Percentiles rank a stretch among this genome's conserved stretches.
Conservation (phyloP, 2,113 vertebrate genomes). For the human (Homo sapiens) region GRCh38 chr3:129225001-129225500, state of each 20-base stretch:
- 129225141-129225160: background rate
- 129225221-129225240: background rate
- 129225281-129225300: accelerated
- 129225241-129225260: background rate
- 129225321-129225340: background rate
- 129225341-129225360: background rate
- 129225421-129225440: background rate
- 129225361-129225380: background rate
- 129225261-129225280: background rate
- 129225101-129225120: constrained; percentile 36
- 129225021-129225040: background rate
- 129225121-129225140: background rate
- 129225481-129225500: background rate
- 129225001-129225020: background rate
- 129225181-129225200: background rate
- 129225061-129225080: constrained; percentile 49
- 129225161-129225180: background rate
- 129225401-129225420: background rate
- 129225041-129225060: constrained; percentile 51
- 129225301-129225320: background rate
- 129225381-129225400: background rate
- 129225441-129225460: background rate
- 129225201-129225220: background rate
- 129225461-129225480: background rate
- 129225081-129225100: background rate